A percentile compares a stretch with the other conserved stretches of the same genome.
Conservation (phyloP, 2,113 vertebrate genomes). For the Leuciscus idus region DNA sequence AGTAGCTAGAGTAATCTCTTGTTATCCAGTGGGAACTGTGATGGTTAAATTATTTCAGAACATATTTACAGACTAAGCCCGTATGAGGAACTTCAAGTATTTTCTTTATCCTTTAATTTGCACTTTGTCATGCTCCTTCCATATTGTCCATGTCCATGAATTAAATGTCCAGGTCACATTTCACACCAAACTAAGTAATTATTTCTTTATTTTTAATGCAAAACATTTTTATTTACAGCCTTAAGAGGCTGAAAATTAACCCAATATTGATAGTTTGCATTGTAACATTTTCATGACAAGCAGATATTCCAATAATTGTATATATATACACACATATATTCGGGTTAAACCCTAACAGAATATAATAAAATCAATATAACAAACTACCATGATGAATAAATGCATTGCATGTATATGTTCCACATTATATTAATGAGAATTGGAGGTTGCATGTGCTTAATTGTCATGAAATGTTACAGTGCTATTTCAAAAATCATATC, state of each 20-base stretch:
- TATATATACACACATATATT: too few species aligned
- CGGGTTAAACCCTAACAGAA: too few species aligned
- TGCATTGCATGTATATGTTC: not conserved
- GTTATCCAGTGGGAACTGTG: not conserved
- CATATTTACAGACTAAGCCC: not conserved
- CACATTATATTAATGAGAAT: not conserved
- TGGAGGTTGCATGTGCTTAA: not conserved
- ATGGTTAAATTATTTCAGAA: slow-evolving; percentile 14
- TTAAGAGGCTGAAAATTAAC: too few species aligned
- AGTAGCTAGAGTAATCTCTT: not conserved
- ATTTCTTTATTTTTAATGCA: too few species aligned
- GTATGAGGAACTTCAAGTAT: not conserved
- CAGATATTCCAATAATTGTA: too few species aligned
- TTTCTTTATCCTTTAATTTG: not conserved
- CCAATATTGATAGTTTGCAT: too few species aligned
- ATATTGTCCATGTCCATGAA: not conserved
- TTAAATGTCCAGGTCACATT: not conserved
- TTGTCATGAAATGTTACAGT: not conserved
- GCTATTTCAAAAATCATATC: not conserved
- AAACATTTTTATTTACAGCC: too few species aligned
- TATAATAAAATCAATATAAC: too few species aligned
- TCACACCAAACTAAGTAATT: not conserved
- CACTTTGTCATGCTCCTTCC: not conserved
- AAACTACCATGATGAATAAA: too few species aligned
- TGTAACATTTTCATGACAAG: too few species aligned